Conservation (phyloP, 2,113 vertebrate species). For the Rhadina sibilatrix region DNA sequence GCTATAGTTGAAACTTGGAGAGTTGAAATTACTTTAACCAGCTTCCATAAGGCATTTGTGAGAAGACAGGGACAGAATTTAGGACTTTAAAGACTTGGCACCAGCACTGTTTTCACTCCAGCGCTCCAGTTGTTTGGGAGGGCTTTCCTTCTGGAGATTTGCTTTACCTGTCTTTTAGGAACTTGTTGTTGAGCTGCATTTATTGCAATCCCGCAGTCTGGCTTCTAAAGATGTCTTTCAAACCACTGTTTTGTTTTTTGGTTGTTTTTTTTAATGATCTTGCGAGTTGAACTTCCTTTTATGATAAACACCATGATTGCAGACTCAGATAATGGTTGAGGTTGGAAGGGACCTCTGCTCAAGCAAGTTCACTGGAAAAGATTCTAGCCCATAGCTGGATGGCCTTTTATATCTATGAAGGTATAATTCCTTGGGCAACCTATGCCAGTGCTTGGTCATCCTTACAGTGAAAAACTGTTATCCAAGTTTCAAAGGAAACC, state of each 20-base stretch:
- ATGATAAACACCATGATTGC: background rate
- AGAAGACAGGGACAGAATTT: background rate
- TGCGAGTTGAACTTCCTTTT: background rate
- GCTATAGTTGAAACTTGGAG: background rate
- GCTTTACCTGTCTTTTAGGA: background rate
- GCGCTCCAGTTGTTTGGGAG: background rate
- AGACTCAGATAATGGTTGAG: background rate
- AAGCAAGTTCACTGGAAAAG: fast-evolving
- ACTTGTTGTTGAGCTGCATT: background rate
- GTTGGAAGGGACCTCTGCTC: background rate
- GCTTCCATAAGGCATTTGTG: background rate
- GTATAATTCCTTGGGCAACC: background rate
- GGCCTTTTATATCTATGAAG: background rate
- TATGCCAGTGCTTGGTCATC: background rate
- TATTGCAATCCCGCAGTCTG: background rate
- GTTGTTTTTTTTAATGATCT: background rate
- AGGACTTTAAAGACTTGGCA: background rate
- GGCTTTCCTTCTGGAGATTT: background rate
- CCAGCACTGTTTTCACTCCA: background rate
- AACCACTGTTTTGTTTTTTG: background rate
- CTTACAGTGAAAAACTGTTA: background rate
- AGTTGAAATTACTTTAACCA: background rate
- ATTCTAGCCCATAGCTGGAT: background rate
- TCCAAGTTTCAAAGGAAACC: background rate
- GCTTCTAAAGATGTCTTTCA: background rate